Percentiles rank a stretch among this genome's conserved stretches.
Evolutionary conservation across 2,797 vertebrate genomes (phyloP).

Genomic region (Chiloscyllium punctatum): DNA sequence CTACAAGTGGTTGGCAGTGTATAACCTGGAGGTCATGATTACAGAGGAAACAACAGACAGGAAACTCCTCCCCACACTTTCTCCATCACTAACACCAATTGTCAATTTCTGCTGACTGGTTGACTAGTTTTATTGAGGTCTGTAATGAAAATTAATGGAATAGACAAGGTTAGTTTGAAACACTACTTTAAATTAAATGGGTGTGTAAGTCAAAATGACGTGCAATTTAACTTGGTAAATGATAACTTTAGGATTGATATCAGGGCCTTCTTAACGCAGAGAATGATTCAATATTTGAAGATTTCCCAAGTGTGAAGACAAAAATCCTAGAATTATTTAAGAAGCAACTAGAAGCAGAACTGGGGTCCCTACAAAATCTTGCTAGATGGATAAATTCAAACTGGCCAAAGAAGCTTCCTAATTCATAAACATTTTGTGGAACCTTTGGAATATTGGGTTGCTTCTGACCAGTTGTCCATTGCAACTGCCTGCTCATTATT

Average conservation of each 20-base stretch:
- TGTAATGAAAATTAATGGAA: neutral
- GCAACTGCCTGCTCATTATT: neutral
- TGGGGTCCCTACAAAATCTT: too few relatives aligned
- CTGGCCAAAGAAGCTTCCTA: neutral
- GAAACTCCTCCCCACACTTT: too few relatives aligned
- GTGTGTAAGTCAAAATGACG: neutral
- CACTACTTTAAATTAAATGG: neutral
- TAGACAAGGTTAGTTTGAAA: neutral
- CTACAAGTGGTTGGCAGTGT: too few relatives aligned
- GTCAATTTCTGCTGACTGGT: too few relatives aligned
- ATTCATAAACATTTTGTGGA: neutral
- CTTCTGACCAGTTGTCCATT: neutral
- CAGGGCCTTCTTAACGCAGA: neutral
- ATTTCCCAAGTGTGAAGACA: neutral
- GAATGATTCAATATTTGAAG: neutral
- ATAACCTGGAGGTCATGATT: too few relatives aligned
- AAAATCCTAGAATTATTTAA: slow-evolving; percentile 3
- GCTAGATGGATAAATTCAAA: neutral
- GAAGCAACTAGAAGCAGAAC: neutral
- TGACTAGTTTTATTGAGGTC: neutral
- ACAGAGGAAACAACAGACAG: too few relatives aligned
- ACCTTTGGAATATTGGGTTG: neutral
- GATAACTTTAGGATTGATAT: neutral
- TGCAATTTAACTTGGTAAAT: neutral
- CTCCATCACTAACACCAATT: too few relatives aligned